Percentiles rank a stretch among this genome's conserved stretches.
Evolutionary conservation across 2,888 invertebrate species (phyloP).

Genomic region (Panopea generosa): DNA sequence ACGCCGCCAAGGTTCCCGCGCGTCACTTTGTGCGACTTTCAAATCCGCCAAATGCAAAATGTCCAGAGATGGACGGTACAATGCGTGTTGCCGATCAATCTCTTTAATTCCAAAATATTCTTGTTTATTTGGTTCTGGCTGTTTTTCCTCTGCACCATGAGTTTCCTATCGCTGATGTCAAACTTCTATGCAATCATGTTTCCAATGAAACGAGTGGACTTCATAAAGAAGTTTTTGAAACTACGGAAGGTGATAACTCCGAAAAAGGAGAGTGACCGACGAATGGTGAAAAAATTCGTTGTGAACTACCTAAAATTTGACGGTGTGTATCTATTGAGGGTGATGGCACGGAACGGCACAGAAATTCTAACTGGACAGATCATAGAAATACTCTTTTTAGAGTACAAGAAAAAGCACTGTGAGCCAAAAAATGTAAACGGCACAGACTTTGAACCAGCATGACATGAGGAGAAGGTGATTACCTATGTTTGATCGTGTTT

Average conservation of each 20-base stretch:
- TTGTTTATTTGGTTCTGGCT: constrained; percentile 83
- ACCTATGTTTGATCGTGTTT: no score
- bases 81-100: constrained; percentile 80
- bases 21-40: constrained; percentile 80
- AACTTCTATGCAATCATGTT: constrained; percentile 76
- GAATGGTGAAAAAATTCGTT: constrained; percentile 70
- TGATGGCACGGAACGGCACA: constrained; percentile 74
- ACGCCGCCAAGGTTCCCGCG: constrained; percentile 77
- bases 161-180: constrained; percentile 68
- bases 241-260: constrained; percentile 61
- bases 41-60: constrained; percentile 79
- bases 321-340: constrained; percentile 76
- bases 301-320: constrained; percentile 75
- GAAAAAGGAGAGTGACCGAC: constrained; percentile 60
- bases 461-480: no score
- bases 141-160: constrained; percentile 71
- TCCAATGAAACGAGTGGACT: constrained; percentile 72
- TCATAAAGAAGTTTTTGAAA: constrained; percentile 78
- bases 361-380: constrained; percentile 74
- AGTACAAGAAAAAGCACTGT: constrained; percentile 44
- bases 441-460: constrained; percentile 10
- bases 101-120: constrained; percentile 82
- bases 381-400: constrained; percentile 69
- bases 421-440: constrained; percentile 36
- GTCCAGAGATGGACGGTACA: constrained; percentile 80